A percentile compares a stretch with the other conserved stretches of the same genome.
These are phyloP conservation scores for Illadopsis cleaveri DNA, from an alignment of 2,113 vertebrate genomes.

Conservation along the genomic window DNA sequence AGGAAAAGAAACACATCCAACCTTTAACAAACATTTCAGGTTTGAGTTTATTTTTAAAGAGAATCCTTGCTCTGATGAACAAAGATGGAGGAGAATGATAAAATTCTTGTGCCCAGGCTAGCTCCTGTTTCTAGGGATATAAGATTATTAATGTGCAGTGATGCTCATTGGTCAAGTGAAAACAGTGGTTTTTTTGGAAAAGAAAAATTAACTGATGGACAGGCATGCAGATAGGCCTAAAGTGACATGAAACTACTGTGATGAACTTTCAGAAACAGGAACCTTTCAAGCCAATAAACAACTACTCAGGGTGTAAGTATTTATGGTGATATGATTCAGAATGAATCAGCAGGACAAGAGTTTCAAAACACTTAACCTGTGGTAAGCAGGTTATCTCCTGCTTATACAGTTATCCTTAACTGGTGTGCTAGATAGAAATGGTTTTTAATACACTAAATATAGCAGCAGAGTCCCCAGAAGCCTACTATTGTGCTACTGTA, in stretches of 20 bases:
- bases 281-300: constrained; percentile 19
- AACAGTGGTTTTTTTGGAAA: neutral
- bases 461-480: neutral
- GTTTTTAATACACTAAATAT: constrained; percentile 9
- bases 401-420: constrained; percentile 15
- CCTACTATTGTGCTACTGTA: neutral
- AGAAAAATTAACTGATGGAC: neutral
- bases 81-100: neutral
- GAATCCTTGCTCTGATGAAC: neutral
- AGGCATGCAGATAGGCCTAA: neutral
- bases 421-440: constrained; percentile 11
- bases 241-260: neutral
- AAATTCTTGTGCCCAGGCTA: neutral
- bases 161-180: neutral
- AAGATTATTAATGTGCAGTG: neutral
- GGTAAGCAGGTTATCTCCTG: constrained; percentile 40
- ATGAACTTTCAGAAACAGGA: neutral
- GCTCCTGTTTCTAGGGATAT: neutral
- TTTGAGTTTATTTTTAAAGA: neutral
- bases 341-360: constrained; percentile 24
- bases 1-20: neutral
- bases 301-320: constrained; percentile 45
- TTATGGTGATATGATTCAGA: constrained; percentile 34
- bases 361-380: constrained; percentile 11
- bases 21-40: neutral